These are phyloP conservation scores for Syngnathus floridae DNA, from an alignment of 2,113 vertebrate species.

Conservation along the genomic window DNA sequence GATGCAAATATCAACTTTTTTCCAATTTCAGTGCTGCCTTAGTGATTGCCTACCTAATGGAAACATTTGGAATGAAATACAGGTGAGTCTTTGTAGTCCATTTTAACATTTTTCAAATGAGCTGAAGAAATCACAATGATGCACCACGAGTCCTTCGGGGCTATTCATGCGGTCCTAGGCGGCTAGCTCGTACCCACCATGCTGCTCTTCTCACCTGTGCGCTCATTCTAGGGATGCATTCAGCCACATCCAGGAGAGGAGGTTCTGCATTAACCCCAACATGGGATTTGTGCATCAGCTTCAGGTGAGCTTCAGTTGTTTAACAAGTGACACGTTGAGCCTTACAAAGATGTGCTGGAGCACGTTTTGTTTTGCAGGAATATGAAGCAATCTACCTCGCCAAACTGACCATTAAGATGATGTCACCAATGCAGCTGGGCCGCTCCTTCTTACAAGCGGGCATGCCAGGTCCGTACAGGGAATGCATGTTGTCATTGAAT, in stretches of 20 bases:
- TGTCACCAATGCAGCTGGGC: conserved; percentile 91
- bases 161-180: no score
- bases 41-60: conserved; percentile 99
- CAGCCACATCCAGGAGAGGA: conserved; percentile 95
- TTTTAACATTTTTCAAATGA: not conserved
- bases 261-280: conserved; percentile 99
- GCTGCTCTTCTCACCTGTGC: not conserved
- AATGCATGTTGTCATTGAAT: not conserved
- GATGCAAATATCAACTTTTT: not conserved
- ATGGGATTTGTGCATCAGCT: conserved; percentile 98
- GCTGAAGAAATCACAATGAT: not conserved
- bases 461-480: conserved; percentile 73
- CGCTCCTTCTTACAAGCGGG: conserved; percentile 87
- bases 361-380: conserved; percentile 71
- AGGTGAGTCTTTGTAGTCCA: conserved; percentile 72
- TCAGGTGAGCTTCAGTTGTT: conserved; percentile 71
- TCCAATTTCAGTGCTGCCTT: conserved; percentile 85
- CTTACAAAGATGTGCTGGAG: no score
- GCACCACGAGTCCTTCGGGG: no score
- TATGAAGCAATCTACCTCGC: conserved; percentile 99
- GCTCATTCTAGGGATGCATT: conserved; percentile 83
- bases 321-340: not conserved
- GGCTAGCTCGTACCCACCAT: not conserved
- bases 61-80: conserved; percentile 98
- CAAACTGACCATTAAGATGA: conserved; percentile 97